phyloP scores from a whole-genome alignment of 1,140 invertebrate species.

The Aleiodes sp. region DNA sequence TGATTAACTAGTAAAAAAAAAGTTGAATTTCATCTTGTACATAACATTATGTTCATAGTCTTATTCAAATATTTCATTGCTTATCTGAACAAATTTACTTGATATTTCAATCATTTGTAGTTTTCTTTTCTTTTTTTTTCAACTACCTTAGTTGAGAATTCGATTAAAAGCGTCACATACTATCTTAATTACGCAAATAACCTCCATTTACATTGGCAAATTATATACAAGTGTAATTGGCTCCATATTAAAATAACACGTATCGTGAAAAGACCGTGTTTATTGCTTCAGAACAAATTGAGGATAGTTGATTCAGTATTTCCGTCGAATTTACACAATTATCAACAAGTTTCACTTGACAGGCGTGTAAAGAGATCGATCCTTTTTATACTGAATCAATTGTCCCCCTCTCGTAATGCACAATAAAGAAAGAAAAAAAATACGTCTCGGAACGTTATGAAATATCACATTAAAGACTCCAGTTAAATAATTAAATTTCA shows the following conservation, averaged over 20 bases:
- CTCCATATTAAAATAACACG: conserved; percentile 1
- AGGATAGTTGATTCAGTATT: neutral
- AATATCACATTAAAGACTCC: conserved; percentile 9
- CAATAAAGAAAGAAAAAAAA: neutral
- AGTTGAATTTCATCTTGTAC: neutral
- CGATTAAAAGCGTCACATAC: neutral
- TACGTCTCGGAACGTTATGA: neutral
- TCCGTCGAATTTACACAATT: neutral
- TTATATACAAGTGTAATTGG: conserved; percentile 5
- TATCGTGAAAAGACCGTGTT: neutral
- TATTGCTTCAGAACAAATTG: neutral
- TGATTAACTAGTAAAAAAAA: conserved; percentile 14
- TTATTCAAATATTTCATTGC: neutral
- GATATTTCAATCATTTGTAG: neutral
- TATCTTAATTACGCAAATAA: neutral
- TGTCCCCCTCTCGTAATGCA: neutral
- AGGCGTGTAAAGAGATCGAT: neutral
- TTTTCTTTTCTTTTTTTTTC: neutral
- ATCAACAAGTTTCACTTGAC: neutral
- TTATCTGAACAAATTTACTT: neutral
- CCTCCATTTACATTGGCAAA: neutral
- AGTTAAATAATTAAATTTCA: conserved; percentile 11
- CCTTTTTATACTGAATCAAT: neutral
- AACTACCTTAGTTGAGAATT: neutral
- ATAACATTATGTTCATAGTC: neutral